Percentiles rank a stretch among this genome's conserved stretches.
These are phyloP conservation scores for Sclerurus mexicanus DNA, from an alignment of 2,113 vertebrate species.

Conservation along the genomic window DNA sequence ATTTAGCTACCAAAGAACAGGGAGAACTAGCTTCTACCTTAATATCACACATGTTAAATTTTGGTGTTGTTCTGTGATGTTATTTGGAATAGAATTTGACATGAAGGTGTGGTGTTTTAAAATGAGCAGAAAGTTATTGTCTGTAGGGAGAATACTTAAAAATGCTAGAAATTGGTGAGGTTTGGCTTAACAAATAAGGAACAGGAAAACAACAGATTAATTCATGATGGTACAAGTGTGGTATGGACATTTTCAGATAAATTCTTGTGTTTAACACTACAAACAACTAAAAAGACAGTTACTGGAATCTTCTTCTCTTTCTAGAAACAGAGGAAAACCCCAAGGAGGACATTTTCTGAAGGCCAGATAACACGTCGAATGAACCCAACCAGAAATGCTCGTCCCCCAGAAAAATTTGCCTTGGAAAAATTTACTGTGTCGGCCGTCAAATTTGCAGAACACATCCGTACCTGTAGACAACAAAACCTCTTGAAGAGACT, in stretches of 20 bases:
- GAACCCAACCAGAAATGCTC: constrained; percentile 90
- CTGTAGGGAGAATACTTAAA: background rate
- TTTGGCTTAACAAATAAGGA: background rate
- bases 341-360: constrained; percentile 77
- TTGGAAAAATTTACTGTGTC: constrained; percentile 81
- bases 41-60: background rate
- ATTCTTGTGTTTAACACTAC: background rate
- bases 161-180: background rate
- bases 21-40: background rate
- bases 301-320: background rate
- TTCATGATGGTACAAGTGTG: background rate
- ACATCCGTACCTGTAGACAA: constrained; percentile 62
- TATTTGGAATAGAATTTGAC: background rate
- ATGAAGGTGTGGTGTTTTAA: background rate
- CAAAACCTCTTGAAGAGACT: constrained; percentile 76
- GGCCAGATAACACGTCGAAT: constrained; percentile 77
- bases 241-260: background rate
- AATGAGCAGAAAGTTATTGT: background rate
- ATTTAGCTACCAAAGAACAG: background rate
- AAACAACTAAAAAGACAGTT: background rate
- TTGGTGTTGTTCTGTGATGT: background rate
- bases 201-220: background rate
- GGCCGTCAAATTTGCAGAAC: constrained; percentile 69
- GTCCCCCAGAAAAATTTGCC: constrained; percentile 91
- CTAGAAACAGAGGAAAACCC: constrained; percentile 77